A percentile compares a stretch with the other conserved stretches of the same genome.
Evolutionary conservation across 2,888 invertebrate genomes (phyloP).

Genomic region (Sesamia inferens): DNA sequence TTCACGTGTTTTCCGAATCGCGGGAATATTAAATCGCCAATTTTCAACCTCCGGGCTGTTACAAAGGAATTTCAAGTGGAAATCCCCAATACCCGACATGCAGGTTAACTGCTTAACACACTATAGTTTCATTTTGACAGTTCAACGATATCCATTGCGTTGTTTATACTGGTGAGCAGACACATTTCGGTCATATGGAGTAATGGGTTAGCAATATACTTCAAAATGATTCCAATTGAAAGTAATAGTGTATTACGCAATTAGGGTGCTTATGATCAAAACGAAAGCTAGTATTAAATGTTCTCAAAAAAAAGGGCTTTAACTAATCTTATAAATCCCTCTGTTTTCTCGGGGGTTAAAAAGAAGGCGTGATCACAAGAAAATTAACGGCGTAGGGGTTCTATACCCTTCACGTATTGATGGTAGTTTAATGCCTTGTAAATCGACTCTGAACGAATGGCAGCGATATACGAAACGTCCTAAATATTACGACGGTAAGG

Average conservation of each 20-base stretch:
- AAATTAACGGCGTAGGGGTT: conserved; percentile 48
- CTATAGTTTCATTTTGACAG: no score
- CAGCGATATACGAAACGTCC: conserved; percentile 37
- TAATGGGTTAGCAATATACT: no score
- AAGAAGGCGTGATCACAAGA: conserved; percentile 18
- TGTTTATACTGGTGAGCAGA: no score
- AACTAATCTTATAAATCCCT: neutral
- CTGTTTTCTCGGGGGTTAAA: neutral
- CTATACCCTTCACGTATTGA: conserved; percentile 60
- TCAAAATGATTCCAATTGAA: no score
- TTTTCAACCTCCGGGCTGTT: neutral
- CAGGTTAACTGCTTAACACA: no score
- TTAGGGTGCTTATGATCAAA: no score
- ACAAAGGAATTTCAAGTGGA: neutral
- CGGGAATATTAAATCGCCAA: neutral
- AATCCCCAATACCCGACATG: neutral
- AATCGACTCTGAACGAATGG: conserved; percentile 59
- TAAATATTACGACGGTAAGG: conserved; percentile 45
- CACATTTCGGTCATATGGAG: no score
- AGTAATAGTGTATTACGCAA: neutral
- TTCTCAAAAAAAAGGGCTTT: neutral
- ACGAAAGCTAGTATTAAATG: neutral
- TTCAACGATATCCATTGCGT: no score
- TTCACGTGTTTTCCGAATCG: neutral
- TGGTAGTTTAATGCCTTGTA: conserved; percentile 66